Evolutionary conservation across 2,888 invertebrate genomes (phyloP).

Genomic region (Drosophila paranaensis): DNA sequence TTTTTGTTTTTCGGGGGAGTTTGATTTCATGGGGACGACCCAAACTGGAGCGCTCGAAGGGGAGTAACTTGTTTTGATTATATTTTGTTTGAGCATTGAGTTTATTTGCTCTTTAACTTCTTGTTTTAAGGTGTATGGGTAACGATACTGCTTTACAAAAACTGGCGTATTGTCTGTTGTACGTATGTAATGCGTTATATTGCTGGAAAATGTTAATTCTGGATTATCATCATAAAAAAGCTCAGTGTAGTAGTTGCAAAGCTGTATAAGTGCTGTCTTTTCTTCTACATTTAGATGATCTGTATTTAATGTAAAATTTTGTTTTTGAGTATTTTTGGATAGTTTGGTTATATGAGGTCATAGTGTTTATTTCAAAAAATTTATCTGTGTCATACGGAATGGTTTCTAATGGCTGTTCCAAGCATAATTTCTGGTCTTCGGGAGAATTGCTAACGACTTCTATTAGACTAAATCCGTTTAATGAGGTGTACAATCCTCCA

Average conservation of each 20-base stretch:
- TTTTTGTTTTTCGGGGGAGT: too few species aligned
- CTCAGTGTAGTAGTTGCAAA: not conserved
- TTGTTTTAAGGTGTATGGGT: not conserved
- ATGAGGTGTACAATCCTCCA: not conserved
- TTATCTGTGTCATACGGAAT: not conserved
- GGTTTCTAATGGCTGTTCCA: too few species aligned
- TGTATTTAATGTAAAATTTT: not conserved
- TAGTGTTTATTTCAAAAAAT: not conserved
- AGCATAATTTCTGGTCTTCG: too few species aligned
- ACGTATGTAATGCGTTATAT: not conserved
- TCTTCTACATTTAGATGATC: not conserved
- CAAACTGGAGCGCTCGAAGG: too few species aligned
- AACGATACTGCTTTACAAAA: not conserved
- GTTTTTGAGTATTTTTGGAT: not conserved
- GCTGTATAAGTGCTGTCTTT: not conserved
- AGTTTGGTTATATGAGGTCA: not conserved
- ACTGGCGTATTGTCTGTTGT: not conserved
- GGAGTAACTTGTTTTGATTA: too few species aligned
- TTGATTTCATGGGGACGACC: too few species aligned
- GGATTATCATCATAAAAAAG: constrained; percentile 3
- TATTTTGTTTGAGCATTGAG: too few species aligned
- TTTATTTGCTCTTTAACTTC: constrained; percentile 8
- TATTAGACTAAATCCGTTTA: not conserved
- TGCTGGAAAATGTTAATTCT: constrained; percentile 1
- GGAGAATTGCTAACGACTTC: not conserved